Evolutionary conservation across 2,888 invertebrate genomes (phyloP).

Genomic region (Himalopsyche kuldschensis): DNA sequence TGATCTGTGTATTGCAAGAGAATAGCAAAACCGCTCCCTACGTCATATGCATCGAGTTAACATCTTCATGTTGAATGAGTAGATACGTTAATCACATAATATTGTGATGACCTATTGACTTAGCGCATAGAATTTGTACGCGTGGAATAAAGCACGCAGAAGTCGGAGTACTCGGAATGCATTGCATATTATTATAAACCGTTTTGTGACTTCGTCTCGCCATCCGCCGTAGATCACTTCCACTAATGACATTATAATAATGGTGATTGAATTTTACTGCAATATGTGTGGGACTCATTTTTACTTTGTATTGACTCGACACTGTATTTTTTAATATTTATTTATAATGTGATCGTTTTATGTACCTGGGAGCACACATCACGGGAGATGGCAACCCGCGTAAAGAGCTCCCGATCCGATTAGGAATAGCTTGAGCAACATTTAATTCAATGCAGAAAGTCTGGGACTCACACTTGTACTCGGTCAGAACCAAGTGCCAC

Average conservation of each 20-base stretch:
- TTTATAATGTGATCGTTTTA: no score
- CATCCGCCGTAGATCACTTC: neutral
- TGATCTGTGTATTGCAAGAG: no score
- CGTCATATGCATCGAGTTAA: neutral
- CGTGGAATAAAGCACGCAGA: neutral
- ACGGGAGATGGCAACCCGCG: no score
- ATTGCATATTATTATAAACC: neutral
- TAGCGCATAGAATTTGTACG: neutral
- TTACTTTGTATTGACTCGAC: no score
- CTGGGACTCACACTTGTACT: no score
- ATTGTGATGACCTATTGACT: neutral
- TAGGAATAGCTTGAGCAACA: no score
- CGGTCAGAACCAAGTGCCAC: no score
- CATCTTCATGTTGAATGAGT: neutral
- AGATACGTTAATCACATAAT: neutral
- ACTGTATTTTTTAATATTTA: no score
- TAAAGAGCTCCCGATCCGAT: no score
- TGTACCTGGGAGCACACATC: no score
- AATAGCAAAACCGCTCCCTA: neutral
- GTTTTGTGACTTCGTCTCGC: neutral
- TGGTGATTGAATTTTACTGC: neutral
- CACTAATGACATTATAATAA: neutral
- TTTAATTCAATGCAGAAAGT: no score
- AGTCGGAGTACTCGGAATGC: neutral
- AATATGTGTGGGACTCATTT: no score